These are phyloP conservation scores for Dendrolimus pini DNA, from an alignment of 2,888 invertebrate species.

Conservation along the genomic window DNA sequence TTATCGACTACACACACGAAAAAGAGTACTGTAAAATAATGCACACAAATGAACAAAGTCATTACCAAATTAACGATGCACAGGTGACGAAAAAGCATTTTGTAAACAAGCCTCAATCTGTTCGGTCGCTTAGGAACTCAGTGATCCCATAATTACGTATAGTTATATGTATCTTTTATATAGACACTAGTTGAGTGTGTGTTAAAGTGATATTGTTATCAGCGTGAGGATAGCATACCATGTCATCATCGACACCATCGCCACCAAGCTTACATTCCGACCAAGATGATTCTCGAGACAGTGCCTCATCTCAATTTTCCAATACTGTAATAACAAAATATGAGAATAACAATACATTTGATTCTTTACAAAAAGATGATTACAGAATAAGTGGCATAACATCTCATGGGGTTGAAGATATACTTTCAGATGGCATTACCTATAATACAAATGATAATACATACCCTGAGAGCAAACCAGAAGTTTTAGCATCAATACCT, in stretches of 20 bases:
- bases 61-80: constrained; percentile 71
- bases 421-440: constrained; percentile 48
- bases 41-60: constrained; percentile 61
- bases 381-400: constrained; percentile 35
- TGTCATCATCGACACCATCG: constrained; percentile 49
- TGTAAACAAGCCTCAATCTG: constrained; percentile 62
- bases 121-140: constrained; percentile 48
- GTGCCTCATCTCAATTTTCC: constrained; percentile 43
- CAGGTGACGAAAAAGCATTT: constrained; percentile 71
- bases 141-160: constrained; percentile 18
- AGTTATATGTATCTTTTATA: background rate
- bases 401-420: constrained; percentile 62
- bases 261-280: constrained; percentile 49
- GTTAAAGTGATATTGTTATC: constrained; percentile 9
- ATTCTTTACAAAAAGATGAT: constrained; percentile 27
- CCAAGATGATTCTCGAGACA: constrained; percentile 44
- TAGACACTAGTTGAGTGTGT: background rate
- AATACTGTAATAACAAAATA: constrained; percentile 27
- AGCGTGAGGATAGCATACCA: constrained; percentile 14
- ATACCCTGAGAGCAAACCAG: constrained; percentile 47
- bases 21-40: constrained; percentile 38
- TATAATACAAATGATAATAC: constrained; percentile 37
- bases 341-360: constrained; percentile 17
- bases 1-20: constrained; percentile 63
- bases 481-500: constrained; percentile 43